Base-by-base conservation (phyloP, 2,888 invertebrate species). In the Escarpia spicata region DNA sequence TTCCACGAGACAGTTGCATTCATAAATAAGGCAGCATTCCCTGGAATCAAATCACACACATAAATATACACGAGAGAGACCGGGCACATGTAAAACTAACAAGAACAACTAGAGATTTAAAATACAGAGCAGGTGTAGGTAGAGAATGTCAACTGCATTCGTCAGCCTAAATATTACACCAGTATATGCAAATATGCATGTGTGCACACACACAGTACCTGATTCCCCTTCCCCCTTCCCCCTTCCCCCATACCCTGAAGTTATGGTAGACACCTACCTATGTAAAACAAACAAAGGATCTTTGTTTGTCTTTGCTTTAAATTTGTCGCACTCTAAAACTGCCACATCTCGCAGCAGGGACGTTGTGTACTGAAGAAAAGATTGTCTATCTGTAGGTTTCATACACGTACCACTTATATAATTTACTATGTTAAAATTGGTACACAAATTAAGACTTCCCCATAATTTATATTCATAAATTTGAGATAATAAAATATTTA, bases 261-360 rank as follows among this genome's bases (percentile, higher is more conserved):
- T 26, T 75, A 26, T 75, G 0, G n/a, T 6, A 19, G 3, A 1
- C 26, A 75, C 75, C 75, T 92, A 96, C 96, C 95, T 95, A 94
- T 96, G 96, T 52, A 95, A 94, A 44, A 95, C 94, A 92, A 95
- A 95, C 26, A 94, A 92, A 26, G 94, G 93, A 19, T 94, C 75
- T 26, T n/a, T 75, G 75, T 75, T 92, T 45, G 93, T 60, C 12
- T 94, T 93, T 19, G 95, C 95, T 95, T 97, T 97, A 75, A 98
- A 97, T 95, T 97, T 97, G 3, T 97, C 97, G 0, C 97, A 97
- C 96, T 98, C 98, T n/a, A 97, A 95, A n/a, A 97, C 96, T 1
- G 98, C 98, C 3, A 98, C 95, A 93, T 98, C 98, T 94, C 97
- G 97, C 0, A 98, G 96, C 0, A 98, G 97, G 92, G 97, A 97